phyloP scores from a whole-genome alignment of 2,888 invertebrate species.

The Aphodius granarius region DNA sequence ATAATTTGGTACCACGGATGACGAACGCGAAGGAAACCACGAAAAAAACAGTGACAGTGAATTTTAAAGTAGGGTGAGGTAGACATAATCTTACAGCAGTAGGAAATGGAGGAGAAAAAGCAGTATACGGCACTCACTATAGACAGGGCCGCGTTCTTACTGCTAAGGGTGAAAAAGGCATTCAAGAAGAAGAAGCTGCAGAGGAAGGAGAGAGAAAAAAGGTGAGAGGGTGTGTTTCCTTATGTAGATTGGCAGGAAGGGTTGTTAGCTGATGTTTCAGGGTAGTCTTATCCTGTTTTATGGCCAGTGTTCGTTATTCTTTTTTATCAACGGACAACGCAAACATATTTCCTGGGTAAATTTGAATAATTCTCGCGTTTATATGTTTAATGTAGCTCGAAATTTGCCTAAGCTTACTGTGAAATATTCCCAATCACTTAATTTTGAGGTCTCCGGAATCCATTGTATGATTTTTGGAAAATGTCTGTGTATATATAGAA shows the following conservation, averaged over 20 bases:
- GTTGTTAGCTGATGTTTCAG: not conserved
- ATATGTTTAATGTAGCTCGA: not conserved
- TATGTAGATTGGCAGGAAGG: not conserved
- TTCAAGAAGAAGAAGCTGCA: slow-evolving; percentile 89
- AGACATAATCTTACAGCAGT: not conserved
- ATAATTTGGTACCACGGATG: not conserved
- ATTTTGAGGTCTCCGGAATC: no score
- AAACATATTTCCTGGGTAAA: not conserved
- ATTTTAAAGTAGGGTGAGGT: not conserved
- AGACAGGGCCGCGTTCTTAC: slow-evolving; percentile 85
- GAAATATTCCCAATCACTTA: not conserved
- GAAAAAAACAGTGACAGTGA: not conserved
- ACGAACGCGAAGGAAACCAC: no score
- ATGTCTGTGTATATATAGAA: no score
- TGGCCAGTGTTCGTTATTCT: not conserved
- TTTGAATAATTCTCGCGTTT: not conserved
- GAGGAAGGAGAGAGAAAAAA: slow-evolving; percentile 83
- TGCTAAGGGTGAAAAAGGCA: slow-evolving; percentile 84
- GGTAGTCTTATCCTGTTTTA: not conserved
- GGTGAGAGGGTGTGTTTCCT: slow-evolving; percentile 61
- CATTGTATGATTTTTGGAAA: no score
- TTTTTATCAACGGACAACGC: not conserved
- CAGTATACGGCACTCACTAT: slow-evolving; percentile 74
- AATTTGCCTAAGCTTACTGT: not conserved
- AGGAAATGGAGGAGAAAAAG: slow-evolving; percentile 56